Conservation (phyloP, 2,113 vertebrate species). For the Thunnus maccoyii region DNA sequence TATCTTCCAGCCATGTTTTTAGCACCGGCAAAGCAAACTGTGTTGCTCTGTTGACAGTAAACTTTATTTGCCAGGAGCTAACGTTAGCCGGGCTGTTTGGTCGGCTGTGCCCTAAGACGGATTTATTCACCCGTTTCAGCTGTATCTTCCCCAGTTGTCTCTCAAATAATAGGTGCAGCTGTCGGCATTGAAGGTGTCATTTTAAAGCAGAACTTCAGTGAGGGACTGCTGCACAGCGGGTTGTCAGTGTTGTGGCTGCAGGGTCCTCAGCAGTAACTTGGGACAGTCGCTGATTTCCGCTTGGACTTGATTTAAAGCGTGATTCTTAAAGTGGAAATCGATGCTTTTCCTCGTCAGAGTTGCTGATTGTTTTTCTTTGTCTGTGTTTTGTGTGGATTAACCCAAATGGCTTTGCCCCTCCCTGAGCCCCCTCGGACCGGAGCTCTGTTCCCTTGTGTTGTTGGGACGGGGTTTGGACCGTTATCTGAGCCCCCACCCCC, state of each 20-base stretch:
- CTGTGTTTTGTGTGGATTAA: conserved; percentile 77
- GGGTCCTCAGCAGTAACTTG: conserved; percentile 5
- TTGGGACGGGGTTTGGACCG: conserved; percentile 76
- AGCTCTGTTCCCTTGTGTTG: conserved; percentile 56
- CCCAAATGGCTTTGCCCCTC: conserved; percentile 74
- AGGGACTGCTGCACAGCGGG: not conserved
- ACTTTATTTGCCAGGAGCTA: conserved; percentile 64
- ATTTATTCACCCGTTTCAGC: conserved; percentile 61
- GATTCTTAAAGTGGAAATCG: conserved; percentile 7
- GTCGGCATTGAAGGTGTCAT: not conserved
- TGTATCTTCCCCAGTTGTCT: not conserved
- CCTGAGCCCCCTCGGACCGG: conserved; percentile 60
- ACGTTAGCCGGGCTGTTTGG: conserved; percentile 45
- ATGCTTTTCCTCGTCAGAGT: conserved; percentile 6
- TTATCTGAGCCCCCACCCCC: conserved; percentile 69
- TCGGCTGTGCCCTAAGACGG: conserved; percentile 51
- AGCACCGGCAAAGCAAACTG: not conserved
- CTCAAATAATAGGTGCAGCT: no score
- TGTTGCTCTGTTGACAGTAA: conserved; percentile 50
- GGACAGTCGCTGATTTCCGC: conserved; percentile 27
- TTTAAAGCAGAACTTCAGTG: not conserved
- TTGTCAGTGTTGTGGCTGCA: conserved; percentile 53
- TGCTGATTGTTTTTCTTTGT: conserved; percentile 56
- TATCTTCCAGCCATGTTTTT: not conserved
- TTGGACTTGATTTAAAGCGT: conserved; percentile 9